Evolutionary conservation across 2,797 vertebrate genomes (phyloP), one percentile per base, ranked within the genome.

Genomic region (Gambusia yucatana): DNA sequence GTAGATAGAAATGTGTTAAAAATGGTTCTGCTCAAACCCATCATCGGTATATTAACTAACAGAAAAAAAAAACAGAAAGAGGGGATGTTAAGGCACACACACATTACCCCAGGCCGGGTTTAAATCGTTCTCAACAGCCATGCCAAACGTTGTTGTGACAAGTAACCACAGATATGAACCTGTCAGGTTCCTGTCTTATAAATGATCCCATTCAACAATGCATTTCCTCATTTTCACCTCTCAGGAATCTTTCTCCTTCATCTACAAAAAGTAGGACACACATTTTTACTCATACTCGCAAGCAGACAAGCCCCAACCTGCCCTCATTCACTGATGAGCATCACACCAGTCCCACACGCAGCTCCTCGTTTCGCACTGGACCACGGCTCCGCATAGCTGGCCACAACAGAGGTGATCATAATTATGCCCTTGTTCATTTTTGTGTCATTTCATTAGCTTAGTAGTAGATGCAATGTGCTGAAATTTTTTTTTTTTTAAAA

Each of bases 231-330:
- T 61, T 77, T 83, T 41, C n/a, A 44, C 47, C 73, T 80, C 77
- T 44, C 3, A 48, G 78, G 73, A 84, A 84, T 83, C 72, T 13
- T 75, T 89, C 61, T 77, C 9, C 55, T 65, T 82, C 80, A 78
- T 22, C 72, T 25, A 84, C 33, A 25, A 41, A 39, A 77, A 80
- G 81, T 70, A 77, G 77, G 80, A 70, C 47, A 25, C 13, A 30
- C 0, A 0, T 83, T 86, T 87, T 48, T 77, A 57, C 77, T 48
- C 55, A 75, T 67, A 77, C 78, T 78, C 79, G 46, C 71, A 77
- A 39, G 72, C 43, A 72, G 77, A 81, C 91, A 47, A 86, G 93
- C 83, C 77, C 74, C 71, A 69, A 86, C 89, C 76, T 88, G 89
- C 86, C 72, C 52, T 86, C 76, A 65, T 77, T 59, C 73, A 57